Base-by-base conservation (phyloP, 2,113 vertebrate species). In the Acanthisitta chloris region DNA sequence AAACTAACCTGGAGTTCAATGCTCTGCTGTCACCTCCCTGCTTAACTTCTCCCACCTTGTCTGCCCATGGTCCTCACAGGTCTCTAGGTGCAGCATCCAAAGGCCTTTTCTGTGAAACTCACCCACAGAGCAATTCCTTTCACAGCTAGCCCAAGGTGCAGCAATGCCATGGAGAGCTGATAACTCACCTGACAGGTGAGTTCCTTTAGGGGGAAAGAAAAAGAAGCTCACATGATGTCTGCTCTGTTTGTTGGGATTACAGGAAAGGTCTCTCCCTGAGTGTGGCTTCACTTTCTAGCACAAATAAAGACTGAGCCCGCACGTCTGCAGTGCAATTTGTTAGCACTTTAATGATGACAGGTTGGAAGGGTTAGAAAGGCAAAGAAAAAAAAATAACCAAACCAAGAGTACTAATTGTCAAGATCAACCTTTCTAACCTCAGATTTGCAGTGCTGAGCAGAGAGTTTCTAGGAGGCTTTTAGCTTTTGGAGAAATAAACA, bases 31-130 rank as follows among this genome's bases (percentile, higher is more conserved):
- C 52, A 14, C 17, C 13, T 54, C 25, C 29, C 19, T 49, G 34
- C 51, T 9, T 6, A 10, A 12, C 34, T 43, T 76, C 42, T 19
- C 52, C 40, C 42, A 24, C 9, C 57, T 81, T 52, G 49, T 42
- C 69, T 72, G 36, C 18, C 33, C 3, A 0, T 64, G 45, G 34
- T 58, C 51, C n/a, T 83, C 42, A 4, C 29, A 5, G 0, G 0
- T 8, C n/a, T 34, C 17, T 18, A 24, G 16, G 77, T 36, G 59
- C 74, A 42, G 6, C 0, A 4, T 10, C 90, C 74, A 79, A 62
- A 92, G 76, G 4, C 5, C 23, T 40, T 67, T 67, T 6, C 1
- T 13, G 40, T 5, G 19, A 62, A 88, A 62, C 14, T 38, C 45
- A 29, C 29, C 58, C 54, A 23, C 8, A 4, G 34, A 31, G 48